Percentiles rank a stretch among this genome's conserved stretches.
phyloP scores from a whole-genome alignment of 1,140 invertebrate genomes.

The Drosophila bocqueti region DNA sequence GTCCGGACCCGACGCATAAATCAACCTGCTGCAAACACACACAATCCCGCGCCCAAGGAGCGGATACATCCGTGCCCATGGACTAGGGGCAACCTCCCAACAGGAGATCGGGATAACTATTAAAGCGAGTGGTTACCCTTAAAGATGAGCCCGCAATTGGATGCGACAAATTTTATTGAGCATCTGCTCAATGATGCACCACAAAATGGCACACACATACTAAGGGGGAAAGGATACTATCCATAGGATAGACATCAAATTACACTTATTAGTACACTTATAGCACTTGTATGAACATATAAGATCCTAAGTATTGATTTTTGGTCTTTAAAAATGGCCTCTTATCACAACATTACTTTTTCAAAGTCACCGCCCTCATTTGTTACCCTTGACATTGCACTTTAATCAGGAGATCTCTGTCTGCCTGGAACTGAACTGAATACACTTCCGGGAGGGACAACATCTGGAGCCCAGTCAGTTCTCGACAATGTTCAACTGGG shows the following conservation, averaged over 20 bases:
- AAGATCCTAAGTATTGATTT: background rate
- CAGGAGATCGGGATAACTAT: slow-evolving; percentile 57
- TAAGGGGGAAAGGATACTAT: background rate
- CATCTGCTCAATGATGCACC: slow-evolving; percentile 49
- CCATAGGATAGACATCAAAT: background rate
- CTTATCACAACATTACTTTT: background rate
- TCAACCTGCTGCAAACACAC: slow-evolving; percentile 61
- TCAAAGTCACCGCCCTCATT: slow-evolving; percentile 4
- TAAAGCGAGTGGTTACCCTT: slow-evolving; percentile 51
- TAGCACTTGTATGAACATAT: background rate
- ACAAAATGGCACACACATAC: background rate
- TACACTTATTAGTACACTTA: background rate
- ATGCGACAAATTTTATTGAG: slow-evolving; percentile 59
- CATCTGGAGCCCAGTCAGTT: background rate
- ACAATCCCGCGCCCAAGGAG: slow-evolving; percentile 20
- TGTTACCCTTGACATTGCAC: background rate
- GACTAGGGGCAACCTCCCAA: slow-evolving; percentile 24
- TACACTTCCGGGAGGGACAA: background rate
- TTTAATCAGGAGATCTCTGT: background rate
- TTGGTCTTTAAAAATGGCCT: too few species aligned
- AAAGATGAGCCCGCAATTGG: slow-evolving; percentile 51
- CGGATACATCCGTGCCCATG: background rate
- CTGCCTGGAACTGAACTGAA: too few species aligned
- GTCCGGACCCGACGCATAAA: slow-evolving; percentile 65
- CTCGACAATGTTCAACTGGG: background rate